phyloP scores from a whole-genome alignment of 2,888 invertebrate species.

The Tuberolachnus salignus region DNA sequence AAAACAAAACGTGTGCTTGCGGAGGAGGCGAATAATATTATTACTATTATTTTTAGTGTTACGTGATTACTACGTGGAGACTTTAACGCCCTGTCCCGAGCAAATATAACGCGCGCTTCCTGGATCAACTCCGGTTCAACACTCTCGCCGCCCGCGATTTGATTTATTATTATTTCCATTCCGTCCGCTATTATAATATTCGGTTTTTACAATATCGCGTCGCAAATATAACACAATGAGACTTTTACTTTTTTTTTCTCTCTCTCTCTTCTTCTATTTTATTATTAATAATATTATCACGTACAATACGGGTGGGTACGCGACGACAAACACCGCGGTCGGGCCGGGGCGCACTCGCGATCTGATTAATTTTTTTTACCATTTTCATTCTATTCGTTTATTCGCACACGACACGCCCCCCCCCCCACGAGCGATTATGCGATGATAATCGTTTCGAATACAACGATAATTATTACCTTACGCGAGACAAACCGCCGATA shows the following conservation, averaged over 20 bases:
- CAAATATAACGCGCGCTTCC: neutral
- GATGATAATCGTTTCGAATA: neutral
- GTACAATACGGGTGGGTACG: neutral
- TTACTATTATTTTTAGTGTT: conserved; percentile 14
- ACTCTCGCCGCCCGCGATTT: conserved; percentile 8
- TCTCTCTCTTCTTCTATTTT: no score
- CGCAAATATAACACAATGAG: neutral
- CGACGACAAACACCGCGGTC: neutral
- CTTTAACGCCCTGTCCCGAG: conserved; percentile 28
- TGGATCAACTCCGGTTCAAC: no score
- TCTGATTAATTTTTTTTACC: neutral
- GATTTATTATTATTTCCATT: conserved; percentile 12
- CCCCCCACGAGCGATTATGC: neutral
- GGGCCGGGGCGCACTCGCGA: neutral
- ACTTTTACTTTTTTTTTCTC: conserved; percentile 38
- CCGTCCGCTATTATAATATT: neutral
- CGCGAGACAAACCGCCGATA: no score
- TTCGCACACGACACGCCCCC: neutral
- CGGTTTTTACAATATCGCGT: neutral
- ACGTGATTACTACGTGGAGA: conserved; percentile 19
- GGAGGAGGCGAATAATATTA: neutral
- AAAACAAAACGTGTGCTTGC: conserved; percentile 14
- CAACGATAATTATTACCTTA: neutral
- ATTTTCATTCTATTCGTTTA: no score
- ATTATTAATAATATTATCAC: no score